Conservation (phyloP, 2,888 invertebrate genomes). For the Caenorhabditis plicata region DNA sequence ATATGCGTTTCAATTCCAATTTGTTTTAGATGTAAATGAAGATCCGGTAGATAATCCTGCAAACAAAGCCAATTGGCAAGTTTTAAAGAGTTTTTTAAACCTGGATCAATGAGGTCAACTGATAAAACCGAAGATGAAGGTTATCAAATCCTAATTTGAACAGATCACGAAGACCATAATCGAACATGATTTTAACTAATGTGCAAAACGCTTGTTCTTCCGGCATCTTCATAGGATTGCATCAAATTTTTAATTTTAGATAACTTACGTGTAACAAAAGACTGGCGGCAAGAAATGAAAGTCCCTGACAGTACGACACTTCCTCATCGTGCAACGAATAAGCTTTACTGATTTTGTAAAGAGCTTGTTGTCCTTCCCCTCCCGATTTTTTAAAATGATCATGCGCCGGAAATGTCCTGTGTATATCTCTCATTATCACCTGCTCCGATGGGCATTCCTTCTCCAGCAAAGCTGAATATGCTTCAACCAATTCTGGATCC, state of each 20-base stretch:
- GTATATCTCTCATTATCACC: conserved; percentile 92
- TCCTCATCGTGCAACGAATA: conserved; percentile 96
- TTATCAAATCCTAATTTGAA: conserved; percentile 92
- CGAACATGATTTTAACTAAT: conserved; percentile 92
- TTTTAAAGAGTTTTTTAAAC: conserved; percentile 63
- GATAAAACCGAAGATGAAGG: conserved; percentile 89
- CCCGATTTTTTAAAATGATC: conserved; percentile 90
- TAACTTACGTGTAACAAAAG: conserved; percentile 82
- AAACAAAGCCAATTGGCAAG: conserved; percentile 1
- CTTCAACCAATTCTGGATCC: conserved; percentile 80
- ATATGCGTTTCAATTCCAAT: conserved; percentile 81
- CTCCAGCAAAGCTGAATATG: conserved; percentile 70
- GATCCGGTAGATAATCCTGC: conserved; percentile 69
- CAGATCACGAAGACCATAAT: conserved; percentile 87
- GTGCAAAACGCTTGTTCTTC: conserved; percentile 99
- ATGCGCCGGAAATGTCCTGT: conserved; percentile 96
- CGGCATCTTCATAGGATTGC: conserved; percentile 98
- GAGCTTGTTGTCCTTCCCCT: conserved; percentile 84
- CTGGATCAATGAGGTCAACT: conserved; percentile 88
- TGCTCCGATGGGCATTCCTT: conserved; percentile 92
- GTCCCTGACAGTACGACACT: conserved; percentile 97
- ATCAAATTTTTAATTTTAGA: conserved; percentile 33
- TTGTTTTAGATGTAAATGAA: conserved; percentile 70
- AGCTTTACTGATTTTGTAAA: conserved; percentile 89
- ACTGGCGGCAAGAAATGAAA: conserved; percentile 95